Base-by-base conservation (phyloP, 1,140 invertebrate genomes). In the Rhopalosiphum maidis region DNA sequence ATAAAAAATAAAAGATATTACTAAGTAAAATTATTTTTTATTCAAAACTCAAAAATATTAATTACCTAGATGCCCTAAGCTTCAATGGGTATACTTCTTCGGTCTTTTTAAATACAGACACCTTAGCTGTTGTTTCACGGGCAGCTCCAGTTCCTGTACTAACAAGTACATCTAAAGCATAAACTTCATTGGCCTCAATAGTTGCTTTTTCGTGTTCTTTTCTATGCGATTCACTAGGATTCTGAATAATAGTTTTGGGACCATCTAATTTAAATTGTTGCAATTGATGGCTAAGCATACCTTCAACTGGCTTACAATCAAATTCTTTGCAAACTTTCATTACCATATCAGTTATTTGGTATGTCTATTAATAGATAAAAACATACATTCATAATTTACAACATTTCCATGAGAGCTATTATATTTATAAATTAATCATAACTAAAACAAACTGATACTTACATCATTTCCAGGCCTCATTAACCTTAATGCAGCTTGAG, bases 211-310 rank as follows among this genome's bases (percentile, higher is more conserved):
- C 99, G 95, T 99, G 98, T 95, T 99, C 99, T 95, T 99, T 99
- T 94, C 98, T 98, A 95, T 99, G 99, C 88, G 98, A 98, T 95
- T 99, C 99, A 94, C 97, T 98, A 9, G 99, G 99, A 96, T 99
- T 99, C 95, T 99, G 98, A 94, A 99, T 99, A 94, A 99, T 99
- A 35, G 99, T 99, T 96, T 99, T 99, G 94, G 99, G 99, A 43
- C 99, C 99, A 96, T 99, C 99, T 95, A 99, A 99, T 95, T 98
- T 98, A 95, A 98, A 98, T 95, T 99, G 98, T 95, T 99, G 98
- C 88, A 99, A 96, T 95, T 99, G 98, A 95, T 99, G 99, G 94
- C 99, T 99, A 48, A 99, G 96, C 99, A 99, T 99, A 92, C 99
- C 98, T 96, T 99, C 99, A 93, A 99, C 97, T 43, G 99, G 99